Evolutionary conservation across 37 sponge, comb jelly and placozoan genomes (phyloP).

Genomic region (Spongilla lacustris): DNA sequence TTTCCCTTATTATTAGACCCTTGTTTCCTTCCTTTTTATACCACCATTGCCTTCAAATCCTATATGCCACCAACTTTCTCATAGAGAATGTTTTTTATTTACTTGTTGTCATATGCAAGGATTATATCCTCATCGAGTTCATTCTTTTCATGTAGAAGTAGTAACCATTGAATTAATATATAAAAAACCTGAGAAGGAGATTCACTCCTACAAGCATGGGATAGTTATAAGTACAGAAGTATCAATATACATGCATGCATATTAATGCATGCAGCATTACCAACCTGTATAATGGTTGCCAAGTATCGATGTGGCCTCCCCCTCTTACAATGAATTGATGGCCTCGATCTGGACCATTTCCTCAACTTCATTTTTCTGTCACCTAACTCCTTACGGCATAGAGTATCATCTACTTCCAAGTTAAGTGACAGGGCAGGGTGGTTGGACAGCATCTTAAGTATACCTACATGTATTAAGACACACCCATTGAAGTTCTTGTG

Average conservation of each 20-base stretch:
- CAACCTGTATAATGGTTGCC: conserved; percentile 37
- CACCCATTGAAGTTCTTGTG: too few species aligned
- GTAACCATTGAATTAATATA: conserved; percentile 37
- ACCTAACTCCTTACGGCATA: too few species aligned
- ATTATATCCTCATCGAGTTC: not conserved
- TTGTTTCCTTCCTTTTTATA: too few species aligned
- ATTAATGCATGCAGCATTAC: not conserved
- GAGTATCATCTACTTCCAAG: too few species aligned
- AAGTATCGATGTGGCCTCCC: conserved; percentile 36
- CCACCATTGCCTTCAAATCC: too few species aligned
- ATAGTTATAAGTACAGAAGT: not conserved
- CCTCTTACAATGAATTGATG: conserved; percentile 34
- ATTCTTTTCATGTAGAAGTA: conserved; percentile 5
- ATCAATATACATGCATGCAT: not conserved
- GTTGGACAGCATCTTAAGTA: too few species aligned
- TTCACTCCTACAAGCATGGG: conserved; percentile 20
- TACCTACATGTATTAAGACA: not conserved
- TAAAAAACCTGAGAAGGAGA: conserved; percentile 47
- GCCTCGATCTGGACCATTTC: conserved; percentile 35
- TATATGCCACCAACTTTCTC: too few species aligned
- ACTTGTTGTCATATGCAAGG: conserved; percentile 62
- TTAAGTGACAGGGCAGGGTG: too few species aligned
- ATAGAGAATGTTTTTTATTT: too few species aligned
- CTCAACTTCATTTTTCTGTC: too few species aligned
- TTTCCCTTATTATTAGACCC: too few species aligned